Evolutionary conservation across 2,113 vertebrate genomes (phyloP).

Genomic region (Mionectes macconnelli): DNA sequence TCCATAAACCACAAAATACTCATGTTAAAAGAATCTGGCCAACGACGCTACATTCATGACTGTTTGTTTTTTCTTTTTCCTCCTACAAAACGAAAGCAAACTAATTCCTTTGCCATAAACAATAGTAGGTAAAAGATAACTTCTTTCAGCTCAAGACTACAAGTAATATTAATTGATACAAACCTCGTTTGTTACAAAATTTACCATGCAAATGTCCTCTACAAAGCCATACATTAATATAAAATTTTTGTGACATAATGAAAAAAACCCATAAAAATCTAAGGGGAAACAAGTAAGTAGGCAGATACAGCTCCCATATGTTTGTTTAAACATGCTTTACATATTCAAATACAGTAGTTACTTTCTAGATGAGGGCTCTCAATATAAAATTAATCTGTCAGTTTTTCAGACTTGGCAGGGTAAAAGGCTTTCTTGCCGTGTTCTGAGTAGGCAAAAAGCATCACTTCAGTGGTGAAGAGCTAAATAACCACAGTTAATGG

Average conservation of each 20-base stretch:
- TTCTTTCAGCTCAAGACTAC: not conserved
- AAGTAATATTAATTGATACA: not conserved
- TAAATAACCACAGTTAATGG: slow-evolving; percentile 4
- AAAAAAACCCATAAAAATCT: not conserved
- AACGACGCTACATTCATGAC: not conserved
- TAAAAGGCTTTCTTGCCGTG: not conserved
- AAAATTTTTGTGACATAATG: not conserved
- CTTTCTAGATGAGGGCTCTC: not conserved
- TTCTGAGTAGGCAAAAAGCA: not conserved
- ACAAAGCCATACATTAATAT: not conserved
- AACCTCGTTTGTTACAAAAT: not conserved
- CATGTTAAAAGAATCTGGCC: slow-evolving; percentile 50
- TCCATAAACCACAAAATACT: slow-evolving; percentile 54
- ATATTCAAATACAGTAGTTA: not conserved
- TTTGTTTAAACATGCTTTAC: not conserved
- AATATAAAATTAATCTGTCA: not conserved
- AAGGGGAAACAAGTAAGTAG: not conserved
- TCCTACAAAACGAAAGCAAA: slow-evolving; percentile 4
- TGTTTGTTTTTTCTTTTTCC: not conserved
- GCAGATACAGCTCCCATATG: not conserved
- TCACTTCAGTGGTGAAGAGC: not conserved
- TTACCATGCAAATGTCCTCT: not conserved
- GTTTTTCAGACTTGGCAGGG: not conserved
- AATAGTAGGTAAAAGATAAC: not conserved
- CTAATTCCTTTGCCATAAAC: not conserved